Evolutionary conservation across 2,888 invertebrate genomes (phyloP).

Genomic region (Ectemnius continuus): DNA sequence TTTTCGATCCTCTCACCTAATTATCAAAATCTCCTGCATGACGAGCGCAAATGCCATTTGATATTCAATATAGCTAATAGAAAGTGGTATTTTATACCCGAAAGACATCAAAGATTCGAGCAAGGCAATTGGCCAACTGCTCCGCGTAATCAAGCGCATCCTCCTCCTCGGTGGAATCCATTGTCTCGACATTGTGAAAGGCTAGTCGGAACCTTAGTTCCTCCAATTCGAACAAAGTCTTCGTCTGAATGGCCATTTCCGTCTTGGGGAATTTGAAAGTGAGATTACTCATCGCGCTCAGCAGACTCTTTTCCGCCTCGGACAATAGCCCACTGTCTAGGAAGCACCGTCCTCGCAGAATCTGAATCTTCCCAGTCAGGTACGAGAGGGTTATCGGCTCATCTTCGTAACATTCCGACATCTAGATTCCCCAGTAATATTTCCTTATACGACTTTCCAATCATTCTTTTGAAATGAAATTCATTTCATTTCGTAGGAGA

Average conservation of each 20-base stretch:
- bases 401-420: slow-evolving; percentile 61
- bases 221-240: slow-evolving; percentile 64
- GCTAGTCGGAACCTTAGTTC: slow-evolving; percentile 72
- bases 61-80: too few species aligned
- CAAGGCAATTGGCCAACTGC: slow-evolving; percentile 78
- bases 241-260: slow-evolving; percentile 61
- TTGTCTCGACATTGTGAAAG: slow-evolving; percentile 44
- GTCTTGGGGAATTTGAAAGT: slow-evolving; percentile 76
- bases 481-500: neutral
- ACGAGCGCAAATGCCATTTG: too few species aligned
- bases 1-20: slow-evolving; percentile 71
- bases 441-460: neutral
- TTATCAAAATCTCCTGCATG: too few species aligned
- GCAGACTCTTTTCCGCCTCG: slow-evolving; percentile 74
- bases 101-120: slow-evolving; percentile 76
- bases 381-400: slow-evolving; percentile 67
- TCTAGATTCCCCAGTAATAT: slow-evolving; percentile 16
- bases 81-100: slow-evolving; percentile 66
- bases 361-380: slow-evolving; percentile 77
- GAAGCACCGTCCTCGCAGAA: slow-evolving; percentile 77
- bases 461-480: neutral
- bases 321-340: slow-evolving; percentile 75
- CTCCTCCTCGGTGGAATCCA: slow-evolving; percentile 56
- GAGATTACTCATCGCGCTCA: slow-evolving; percentile 75
- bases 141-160: slow-evolving; percentile 77